Percentiles rank a stretch among this genome's conserved stretches.
Conservation (phyloP, 2,797 vertebrate genomes). For the Enoplosus armatus region DNA sequence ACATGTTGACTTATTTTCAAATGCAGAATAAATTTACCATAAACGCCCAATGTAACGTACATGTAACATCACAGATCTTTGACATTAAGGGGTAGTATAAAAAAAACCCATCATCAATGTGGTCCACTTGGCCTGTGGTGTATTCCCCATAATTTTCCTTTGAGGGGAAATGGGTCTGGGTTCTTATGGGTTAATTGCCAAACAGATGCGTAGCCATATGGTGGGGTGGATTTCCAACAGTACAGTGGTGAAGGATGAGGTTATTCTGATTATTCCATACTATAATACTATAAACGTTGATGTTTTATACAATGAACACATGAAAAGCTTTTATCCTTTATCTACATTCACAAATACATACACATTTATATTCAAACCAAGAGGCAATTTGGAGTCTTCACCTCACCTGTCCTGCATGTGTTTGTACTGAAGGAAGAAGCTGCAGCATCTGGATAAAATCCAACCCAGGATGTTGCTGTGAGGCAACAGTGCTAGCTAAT, state of each 20-base stretch:
- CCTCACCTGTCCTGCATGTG: slow-evolving; percentile 17
- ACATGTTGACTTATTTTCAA: no score
- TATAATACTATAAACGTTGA: neutral
- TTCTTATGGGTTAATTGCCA: no score
- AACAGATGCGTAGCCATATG: neutral
- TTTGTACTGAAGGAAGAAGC: slow-evolving; percentile 22
- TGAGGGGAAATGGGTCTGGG: no score
- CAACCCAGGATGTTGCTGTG: slow-evolving; percentile 46
- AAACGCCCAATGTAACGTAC: no score
- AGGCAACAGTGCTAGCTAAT: slow-evolving; percentile 32
- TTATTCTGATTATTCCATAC: neutral
- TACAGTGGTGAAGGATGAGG: neutral
- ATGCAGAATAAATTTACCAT: no score
- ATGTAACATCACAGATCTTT: no score
- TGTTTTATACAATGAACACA: neutral
- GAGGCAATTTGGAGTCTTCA: neutral
- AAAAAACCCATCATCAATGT: no score
- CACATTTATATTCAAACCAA: neutral
- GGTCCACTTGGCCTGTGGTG: no score
- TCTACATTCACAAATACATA: neutral
- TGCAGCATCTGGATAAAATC: slow-evolving; percentile 56
- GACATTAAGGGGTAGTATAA: no score
- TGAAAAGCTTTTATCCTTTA: neutral
- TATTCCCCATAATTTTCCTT: no score
- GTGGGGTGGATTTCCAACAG: neutral